phyloP scores from a whole-genome alignment of 2,888 invertebrate species.

The Enoplolaimus lenunculus region DNA sequence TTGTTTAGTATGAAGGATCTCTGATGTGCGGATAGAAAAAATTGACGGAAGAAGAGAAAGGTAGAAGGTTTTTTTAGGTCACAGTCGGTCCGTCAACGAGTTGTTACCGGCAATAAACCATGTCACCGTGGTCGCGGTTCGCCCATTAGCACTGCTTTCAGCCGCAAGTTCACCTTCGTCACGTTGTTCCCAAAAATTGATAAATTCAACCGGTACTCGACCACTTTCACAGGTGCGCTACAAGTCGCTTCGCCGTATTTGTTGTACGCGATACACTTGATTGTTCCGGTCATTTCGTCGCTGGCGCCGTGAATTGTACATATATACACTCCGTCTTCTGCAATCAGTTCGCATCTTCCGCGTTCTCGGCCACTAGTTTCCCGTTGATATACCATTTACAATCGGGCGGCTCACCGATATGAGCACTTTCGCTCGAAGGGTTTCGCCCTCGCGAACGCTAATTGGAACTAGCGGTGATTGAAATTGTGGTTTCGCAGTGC shows the following conservation, averaged over 20 bases:
- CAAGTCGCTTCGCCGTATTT: conserved; percentile 42
- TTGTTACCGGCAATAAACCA: conserved; percentile 15
- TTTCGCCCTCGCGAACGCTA: conserved; percentile 69
- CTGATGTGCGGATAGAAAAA: too few species aligned
- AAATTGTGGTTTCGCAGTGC: conserved; percentile 37
- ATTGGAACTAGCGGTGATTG: conserved; percentile 42
- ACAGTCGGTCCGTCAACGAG: neutral
- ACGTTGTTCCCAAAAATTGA: conserved; percentile 40
- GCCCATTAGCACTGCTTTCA: conserved; percentile 40
- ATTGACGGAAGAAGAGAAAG: too few species aligned
- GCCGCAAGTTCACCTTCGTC: conserved; percentile 37
- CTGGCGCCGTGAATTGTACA: conserved; percentile 43
- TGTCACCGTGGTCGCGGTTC: conserved; percentile 35
- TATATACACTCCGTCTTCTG: conserved; percentile 39
- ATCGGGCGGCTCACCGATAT: conserved; percentile 73
- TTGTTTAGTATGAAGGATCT: too few species aligned
- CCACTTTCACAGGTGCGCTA: conserved; percentile 42
- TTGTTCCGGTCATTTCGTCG: conserved; percentile 45
- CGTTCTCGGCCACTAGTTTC: conserved; percentile 32
- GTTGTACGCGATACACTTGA: conserved; percentile 46
- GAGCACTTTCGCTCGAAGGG: conserved; percentile 66
- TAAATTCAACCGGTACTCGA: conserved; percentile 38
- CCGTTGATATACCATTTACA: conserved; percentile 55
- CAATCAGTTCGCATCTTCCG: conserved; percentile 35
- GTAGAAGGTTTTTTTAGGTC: too few species aligned